These are phyloP conservation scores for Pleuronectes platessa DNA, from an alignment of 2,113 vertebrate genomes.

Conservation along the genomic window DNA sequence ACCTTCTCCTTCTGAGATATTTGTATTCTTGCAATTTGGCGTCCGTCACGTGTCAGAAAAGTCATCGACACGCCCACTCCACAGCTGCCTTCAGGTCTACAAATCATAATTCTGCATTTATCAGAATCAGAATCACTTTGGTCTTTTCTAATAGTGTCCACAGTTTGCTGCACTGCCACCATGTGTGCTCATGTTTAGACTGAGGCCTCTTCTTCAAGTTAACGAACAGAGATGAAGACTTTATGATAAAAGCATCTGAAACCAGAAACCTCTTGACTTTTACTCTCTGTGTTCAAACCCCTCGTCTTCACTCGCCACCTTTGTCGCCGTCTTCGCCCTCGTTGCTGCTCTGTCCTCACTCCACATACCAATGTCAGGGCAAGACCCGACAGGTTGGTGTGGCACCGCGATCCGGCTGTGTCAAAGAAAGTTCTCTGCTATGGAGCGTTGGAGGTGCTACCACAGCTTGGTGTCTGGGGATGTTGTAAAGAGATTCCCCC, in stretches of 20 bases:
- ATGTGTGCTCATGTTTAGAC: too few relatives aligned
- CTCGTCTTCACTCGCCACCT: background rate
- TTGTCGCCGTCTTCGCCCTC: background rate
- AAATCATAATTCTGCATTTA: too few relatives aligned
- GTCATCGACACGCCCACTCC: too few relatives aligned
- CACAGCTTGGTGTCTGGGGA: background rate
- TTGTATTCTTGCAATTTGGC: too few relatives aligned
- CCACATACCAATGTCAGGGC: constrained; percentile 43
- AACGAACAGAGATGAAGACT: background rate
- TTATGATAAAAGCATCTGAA: background rate
- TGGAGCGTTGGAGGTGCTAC: background rate
- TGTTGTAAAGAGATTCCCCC: background rate
- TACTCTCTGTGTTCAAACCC: background rate
- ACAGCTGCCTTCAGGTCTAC: too few relatives aligned
- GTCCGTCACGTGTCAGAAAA: too few relatives aligned
- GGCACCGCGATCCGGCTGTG: background rate
- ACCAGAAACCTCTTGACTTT: background rate
- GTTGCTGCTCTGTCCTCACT: constrained; percentile 1
- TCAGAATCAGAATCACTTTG: too few relatives aligned
- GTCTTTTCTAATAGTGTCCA: too few relatives aligned
- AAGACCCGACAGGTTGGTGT: constrained; percentile 44
- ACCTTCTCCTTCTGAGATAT: too few relatives aligned
- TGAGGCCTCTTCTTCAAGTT: too few relatives aligned
- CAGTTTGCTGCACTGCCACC: too few relatives aligned
- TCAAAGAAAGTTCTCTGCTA: background rate